phyloP scores from a whole-genome alignment of 1,140 invertebrate species.

The Microplitis demolitor region DNA sequence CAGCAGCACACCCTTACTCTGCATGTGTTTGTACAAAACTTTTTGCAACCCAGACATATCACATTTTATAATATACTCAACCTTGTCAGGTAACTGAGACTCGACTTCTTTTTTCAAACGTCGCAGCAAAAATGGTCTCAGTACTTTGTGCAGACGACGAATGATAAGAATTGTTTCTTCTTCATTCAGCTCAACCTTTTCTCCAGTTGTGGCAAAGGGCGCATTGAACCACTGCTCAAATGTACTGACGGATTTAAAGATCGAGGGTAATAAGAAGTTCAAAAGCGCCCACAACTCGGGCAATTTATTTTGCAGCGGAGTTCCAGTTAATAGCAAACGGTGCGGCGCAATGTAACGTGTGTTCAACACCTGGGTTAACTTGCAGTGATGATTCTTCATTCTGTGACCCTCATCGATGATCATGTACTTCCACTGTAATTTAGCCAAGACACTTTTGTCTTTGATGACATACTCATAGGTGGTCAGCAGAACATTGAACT shows the following conservation, averaged over 20 bases:
- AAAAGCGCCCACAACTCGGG: slow-evolving; percentile 97
- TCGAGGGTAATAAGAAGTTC: slow-evolving; percentile 96
- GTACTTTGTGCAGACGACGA: slow-evolving; percentile 97
- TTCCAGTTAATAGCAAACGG: slow-evolving; percentile 93
- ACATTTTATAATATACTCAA: slow-evolving; percentile 99
- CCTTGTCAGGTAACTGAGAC: slow-evolving; percentile 97
- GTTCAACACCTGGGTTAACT: slow-evolving; percentile 94
- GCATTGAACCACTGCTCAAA: slow-evolving; percentile 99
- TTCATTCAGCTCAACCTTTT: slow-evolving; percentile 97
- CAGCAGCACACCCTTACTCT: slow-evolving; percentile 90
- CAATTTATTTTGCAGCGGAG: slow-evolving; percentile 97
- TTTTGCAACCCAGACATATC: slow-evolving; percentile 97
- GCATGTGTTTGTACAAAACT: slow-evolving; percentile 95
- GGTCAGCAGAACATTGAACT: slow-evolving; percentile 97
- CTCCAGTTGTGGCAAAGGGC: slow-evolving; percentile 97
- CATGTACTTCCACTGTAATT: slow-evolving; percentile 99
- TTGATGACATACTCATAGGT: slow-evolving; percentile 99
- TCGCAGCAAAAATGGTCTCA: slow-evolving; percentile 94
- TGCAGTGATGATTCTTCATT: slow-evolving; percentile 99
- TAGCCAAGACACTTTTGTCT: slow-evolving; percentile 94
- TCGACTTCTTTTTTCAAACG: slow-evolving; percentile 99
- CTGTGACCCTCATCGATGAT: slow-evolving; percentile 99
- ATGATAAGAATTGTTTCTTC: slow-evolving; percentile 99
- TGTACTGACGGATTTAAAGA: slow-evolving; percentile 97
- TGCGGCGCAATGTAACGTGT: slow-evolving; percentile 96